Percentiles rank a stretch among this genome's conserved stretches.
These are phyloP conservation scores for Ornithorhynchus anatinus DNA, from an alignment of 2,113 vertebrate species.

Conservation along the genomic window DNA sequence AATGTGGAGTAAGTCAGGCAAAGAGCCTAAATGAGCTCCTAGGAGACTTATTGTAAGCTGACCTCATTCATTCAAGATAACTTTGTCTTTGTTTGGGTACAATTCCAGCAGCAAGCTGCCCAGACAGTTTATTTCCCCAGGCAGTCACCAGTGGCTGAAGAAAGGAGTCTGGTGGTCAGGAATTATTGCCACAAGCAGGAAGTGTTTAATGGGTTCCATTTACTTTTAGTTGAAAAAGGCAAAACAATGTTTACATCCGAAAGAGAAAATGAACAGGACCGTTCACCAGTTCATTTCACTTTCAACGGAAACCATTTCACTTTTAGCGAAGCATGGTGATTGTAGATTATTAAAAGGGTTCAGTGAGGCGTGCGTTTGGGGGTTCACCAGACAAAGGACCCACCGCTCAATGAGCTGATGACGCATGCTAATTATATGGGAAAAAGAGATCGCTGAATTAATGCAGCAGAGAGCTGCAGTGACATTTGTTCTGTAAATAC, in stretches of 20 bases:
- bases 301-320: background rate
- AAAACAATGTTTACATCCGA: slow-evolving; percentile 43
- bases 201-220: slow-evolving; percentile 55
- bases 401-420: no score
- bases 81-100: slow-evolving; percentile 26
- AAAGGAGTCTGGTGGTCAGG: slow-evolving; percentile 18
- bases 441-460: no score
- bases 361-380: background rate
- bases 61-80: background rate
- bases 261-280: slow-evolving; percentile 37
- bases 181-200: slow-evolving; percentile 56
- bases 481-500: no score
- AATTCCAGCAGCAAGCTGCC: slow-evolving; percentile 30
- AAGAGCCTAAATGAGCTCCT: background rate
- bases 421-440: no score
- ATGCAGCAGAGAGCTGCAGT: no score
- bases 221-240: slow-evolving; percentile 49
- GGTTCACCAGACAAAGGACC: background rate
- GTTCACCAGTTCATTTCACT: slow-evolving; percentile 11
- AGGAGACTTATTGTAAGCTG: background rate
- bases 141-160: background rate
- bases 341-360: background rate
- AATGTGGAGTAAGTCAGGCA: background rate
- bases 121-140: slow-evolving; percentile 28
- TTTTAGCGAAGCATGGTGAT: background rate